Percentiles rank a stretch among this genome's conserved stretches.
Conservation (phyloP, 2,797 vertebrate species). For the Pangasius macronema region DNA sequence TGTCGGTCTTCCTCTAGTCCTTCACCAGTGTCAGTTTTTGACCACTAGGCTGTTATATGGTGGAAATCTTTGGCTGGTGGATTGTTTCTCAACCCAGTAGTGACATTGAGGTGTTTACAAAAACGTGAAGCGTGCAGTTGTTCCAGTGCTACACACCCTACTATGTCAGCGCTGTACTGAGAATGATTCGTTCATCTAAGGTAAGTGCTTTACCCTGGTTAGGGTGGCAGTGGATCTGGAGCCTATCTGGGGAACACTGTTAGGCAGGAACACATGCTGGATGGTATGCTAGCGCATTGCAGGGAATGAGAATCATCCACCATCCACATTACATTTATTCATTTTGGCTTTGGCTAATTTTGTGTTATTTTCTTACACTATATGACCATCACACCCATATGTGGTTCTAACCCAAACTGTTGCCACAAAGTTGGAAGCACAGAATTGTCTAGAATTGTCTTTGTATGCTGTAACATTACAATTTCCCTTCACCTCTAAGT, state of each 20-base stretch:
- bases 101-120: background rate
- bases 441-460: background rate
- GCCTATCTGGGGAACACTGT: background rate
- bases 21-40: no score
- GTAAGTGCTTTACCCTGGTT: background rate
- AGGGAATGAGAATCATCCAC: background rate
- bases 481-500: no score
- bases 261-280: background rate
- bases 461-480: background rate
- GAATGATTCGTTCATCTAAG: background rate
- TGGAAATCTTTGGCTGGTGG: no score
- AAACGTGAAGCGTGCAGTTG: background rate
- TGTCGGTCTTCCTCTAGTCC: background rate
- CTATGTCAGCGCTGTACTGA: background rate
- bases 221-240: background rate
- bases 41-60: no score
- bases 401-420: background rate
- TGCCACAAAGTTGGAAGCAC: background rate
- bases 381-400: background rate
- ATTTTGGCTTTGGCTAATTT: background rate
- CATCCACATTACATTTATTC: background rate
- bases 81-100: no score
- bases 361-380: background rate
- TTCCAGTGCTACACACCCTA: background rate
- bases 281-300: background rate